Conservation (phyloP, 2,888 invertebrate genomes). For the Mayetiola destructor region DNA sequence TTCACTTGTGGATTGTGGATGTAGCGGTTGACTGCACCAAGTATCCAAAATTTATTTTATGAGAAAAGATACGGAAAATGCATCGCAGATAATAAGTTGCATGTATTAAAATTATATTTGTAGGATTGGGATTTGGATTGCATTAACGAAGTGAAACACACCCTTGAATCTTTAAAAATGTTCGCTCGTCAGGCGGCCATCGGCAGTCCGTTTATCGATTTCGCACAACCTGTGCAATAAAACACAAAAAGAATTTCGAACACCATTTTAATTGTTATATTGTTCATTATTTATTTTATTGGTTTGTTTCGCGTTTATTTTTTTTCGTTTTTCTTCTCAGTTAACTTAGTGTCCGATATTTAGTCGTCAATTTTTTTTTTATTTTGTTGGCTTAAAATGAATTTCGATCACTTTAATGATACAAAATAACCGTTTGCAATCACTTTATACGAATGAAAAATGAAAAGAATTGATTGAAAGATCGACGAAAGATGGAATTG, state of each 20-base stretch:
- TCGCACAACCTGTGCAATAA: constrained; percentile 9
- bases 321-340: not conserved
- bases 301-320: not conserved
- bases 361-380: not conserved
- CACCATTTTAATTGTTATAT: constrained; percentile 13
- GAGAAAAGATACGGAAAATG: not conserved
- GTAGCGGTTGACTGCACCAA: too few relatives aligned
- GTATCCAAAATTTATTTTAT: constrained; percentile 10
- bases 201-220: constrained; percentile 1
- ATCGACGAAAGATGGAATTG: too few relatives aligned
- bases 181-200: not conserved
- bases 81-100: not conserved
- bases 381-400: too few relatives aligned
- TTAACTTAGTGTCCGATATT: not conserved
- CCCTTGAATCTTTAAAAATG: not conserved
- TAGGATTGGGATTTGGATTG: too few relatives aligned
- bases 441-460: too few relatives aligned
- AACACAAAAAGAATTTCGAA: too few relatives aligned
- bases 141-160: constrained; percentile 2
- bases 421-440: too few relatives aligned
- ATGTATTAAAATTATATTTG: not conserved
- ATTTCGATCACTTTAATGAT: not conserved
- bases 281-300: constrained; percentile 12
- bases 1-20: not conserved
- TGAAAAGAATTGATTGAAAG: too few relatives aligned